Base-by-base conservation (phyloP, 2,888 invertebrate genomes). In the Machimus rusticus region DNA sequence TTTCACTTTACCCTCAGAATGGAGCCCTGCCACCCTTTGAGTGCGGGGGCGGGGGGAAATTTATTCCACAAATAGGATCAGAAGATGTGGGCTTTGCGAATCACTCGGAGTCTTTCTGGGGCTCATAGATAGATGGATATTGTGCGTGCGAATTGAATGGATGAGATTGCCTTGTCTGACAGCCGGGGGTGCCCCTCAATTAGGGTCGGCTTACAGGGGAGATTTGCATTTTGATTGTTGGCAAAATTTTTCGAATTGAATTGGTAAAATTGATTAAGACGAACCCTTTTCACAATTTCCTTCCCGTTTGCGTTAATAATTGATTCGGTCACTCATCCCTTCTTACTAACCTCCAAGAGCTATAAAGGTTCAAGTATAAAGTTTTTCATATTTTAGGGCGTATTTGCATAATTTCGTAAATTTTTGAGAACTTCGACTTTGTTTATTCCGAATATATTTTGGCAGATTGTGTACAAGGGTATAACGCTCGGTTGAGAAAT, bases 61-160 rank as follows among this genome's bases (percentile, higher is more conserved):
- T 79, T 79, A 51, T 79, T 79, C 51, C 79, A 79, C 79, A 79
- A 79, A 79, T 79, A 79, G 79, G 79, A 79, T 79, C 46, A 79
- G 79, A 39, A 66, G 46, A 51, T 79, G 46, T 79, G 51, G 79
- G 79, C 51, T 46, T 28, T 46, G n/a, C 79, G 46, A 79, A 79
- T 79, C 79, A 79, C 46, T 79, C 43, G 79, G 51, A 51, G 79
- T 46, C 79, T 79, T 79, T 55, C 39, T 31, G 79, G 23, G n/a
- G 51, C 79, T 79, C 79, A 79, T 79, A 79, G 79, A 79, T 46
- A 39, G 79, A 79, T 79, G 28, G 79, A 79, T 79, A 79, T 79
- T 51, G 28, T 79, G 79, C 51, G 79, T 79, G 79, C 28, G 79
- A 79, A 79, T 79, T 79, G 79, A 79, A 79, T 79, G 46, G 79